Conservation (phyloP, 1,140 invertebrate species). For the Drosophila sproati region DNA sequence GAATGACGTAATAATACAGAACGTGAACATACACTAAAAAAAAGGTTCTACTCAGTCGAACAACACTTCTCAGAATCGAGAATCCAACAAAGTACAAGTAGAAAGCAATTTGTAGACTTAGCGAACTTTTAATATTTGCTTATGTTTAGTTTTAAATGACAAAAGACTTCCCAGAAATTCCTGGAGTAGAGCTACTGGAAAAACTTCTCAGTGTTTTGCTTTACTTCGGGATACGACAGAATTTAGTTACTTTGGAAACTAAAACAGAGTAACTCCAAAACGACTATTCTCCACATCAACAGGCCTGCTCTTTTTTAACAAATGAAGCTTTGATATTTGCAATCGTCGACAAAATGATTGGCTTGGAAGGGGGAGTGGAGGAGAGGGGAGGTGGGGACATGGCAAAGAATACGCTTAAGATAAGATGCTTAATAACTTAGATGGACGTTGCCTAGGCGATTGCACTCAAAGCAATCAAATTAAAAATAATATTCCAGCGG, state of each 20-base stretch:
- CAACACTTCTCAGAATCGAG: no score
- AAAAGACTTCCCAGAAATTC: background rate
- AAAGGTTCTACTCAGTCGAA: no score
- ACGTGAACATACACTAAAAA: background rate
- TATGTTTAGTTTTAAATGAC: no score
- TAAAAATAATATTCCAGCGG: constrained; percentile 51
- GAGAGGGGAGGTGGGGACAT: background rate
- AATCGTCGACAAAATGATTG: constrained; percentile 10
- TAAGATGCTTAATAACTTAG: constrained; percentile 57
- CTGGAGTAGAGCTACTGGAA: background rate
- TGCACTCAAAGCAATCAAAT: constrained; percentile 71
- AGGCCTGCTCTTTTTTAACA: background rate
- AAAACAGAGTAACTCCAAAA: background rate
- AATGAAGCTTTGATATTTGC: constrained; percentile 10
- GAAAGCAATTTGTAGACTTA: no score
- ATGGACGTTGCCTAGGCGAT: constrained; percentile 58
- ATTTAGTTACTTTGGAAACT: no score
- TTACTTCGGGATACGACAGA: no score
- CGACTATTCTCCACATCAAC: background rate
- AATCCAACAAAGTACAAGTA: no score
- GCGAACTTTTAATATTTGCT: no score
- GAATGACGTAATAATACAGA: background rate
- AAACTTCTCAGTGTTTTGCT: no score
- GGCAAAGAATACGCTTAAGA: background rate
- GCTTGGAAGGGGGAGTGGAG: background rate